These are phyloP conservation scores for Choloepus didactylus DNA, from an alignment of 2,797 vertebrate species.

Conservation along the genomic window DNA sequence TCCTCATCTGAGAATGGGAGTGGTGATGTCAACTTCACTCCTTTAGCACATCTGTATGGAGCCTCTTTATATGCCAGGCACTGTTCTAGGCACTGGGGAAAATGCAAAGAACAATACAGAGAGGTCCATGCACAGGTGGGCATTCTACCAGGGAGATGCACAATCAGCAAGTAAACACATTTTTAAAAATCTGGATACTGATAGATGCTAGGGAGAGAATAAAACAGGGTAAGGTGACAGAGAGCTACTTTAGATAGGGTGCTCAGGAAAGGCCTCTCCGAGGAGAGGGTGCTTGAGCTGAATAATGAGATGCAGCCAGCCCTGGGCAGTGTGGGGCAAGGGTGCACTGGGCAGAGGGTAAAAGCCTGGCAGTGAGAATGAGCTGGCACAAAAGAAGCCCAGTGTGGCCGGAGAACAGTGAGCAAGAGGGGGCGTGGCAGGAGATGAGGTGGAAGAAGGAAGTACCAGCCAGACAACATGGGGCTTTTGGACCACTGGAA, in stretches of 20 bases:
- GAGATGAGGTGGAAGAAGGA: too few relatives aligned
- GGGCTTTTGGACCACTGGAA: too few relatives aligned
- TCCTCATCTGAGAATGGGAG: background rate
- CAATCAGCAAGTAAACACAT: background rate
- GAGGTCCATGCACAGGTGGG: too few relatives aligned
- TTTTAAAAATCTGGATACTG: too few relatives aligned
- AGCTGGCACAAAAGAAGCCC: background rate
- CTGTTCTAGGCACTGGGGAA: background rate
- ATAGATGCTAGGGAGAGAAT: background rate
- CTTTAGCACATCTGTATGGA: background rate
- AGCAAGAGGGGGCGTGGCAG: background rate
- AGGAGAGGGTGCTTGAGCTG: background rate
- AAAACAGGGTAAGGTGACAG: background rate
- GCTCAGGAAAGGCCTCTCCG: background rate
- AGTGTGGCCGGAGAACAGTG: too few relatives aligned
- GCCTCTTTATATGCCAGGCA: background rate
- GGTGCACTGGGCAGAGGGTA: too few relatives aligned
- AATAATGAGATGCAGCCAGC: background rate
- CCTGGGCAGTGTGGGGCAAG: rapidly evolving
- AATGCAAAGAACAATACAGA: background rate
- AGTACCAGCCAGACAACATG: too few relatives aligned
- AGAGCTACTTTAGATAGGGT: background rate
- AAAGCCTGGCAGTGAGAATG: background rate
- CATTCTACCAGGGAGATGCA: background rate
- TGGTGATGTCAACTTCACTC: background rate